phyloP scores from a whole-genome alignment of 2,888 invertebrate species.

The Pristionchus exspectatus region DNA sequence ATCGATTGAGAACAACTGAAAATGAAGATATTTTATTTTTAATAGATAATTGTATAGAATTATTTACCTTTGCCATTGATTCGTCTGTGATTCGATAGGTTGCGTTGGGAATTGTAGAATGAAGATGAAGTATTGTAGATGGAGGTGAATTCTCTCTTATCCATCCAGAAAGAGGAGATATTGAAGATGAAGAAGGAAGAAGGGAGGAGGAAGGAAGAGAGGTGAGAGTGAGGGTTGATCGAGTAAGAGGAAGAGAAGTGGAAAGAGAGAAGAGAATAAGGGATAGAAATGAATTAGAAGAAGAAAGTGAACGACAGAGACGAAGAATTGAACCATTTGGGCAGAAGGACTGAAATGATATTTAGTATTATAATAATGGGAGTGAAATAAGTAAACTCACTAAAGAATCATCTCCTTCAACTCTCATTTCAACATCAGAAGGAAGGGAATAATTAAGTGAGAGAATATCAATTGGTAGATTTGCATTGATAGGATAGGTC shows the following conservation, averaged over 20 bases:
- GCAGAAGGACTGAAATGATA: constrained; percentile 37
- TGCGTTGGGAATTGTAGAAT: not conserved
- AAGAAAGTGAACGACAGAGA: constrained; percentile 18
- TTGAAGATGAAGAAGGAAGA: not conserved
- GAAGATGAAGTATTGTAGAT: not conserved
- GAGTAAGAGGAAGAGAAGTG: not conserved
- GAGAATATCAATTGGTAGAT: constrained; percentile 37
- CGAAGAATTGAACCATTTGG: constrained; percentile 20
- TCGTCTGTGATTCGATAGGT: constrained; percentile 36
- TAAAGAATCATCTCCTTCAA: constrained; percentile 6
- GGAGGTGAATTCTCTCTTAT: constrained; percentile 49
- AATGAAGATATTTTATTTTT: not conserved
- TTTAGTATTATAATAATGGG: not conserved
- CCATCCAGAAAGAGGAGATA: constrained; percentile 27
- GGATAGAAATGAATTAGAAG: not conserved
- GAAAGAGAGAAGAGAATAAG: constrained; percentile 37
- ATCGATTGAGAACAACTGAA: constrained; percentile 39
- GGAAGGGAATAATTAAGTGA: constrained; percentile 47
- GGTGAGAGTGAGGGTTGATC: not conserved
- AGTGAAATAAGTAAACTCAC: not conserved
- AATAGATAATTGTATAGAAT: not conserved
- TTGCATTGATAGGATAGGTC: not conserved
- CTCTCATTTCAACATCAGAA: constrained; percentile 42
- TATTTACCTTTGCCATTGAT: constrained; percentile 13
- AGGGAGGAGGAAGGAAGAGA: constrained; percentile 26